Conservation (phyloP, 2,797 vertebrate species). For the Pantherophis alleghaniensis region DNA sequence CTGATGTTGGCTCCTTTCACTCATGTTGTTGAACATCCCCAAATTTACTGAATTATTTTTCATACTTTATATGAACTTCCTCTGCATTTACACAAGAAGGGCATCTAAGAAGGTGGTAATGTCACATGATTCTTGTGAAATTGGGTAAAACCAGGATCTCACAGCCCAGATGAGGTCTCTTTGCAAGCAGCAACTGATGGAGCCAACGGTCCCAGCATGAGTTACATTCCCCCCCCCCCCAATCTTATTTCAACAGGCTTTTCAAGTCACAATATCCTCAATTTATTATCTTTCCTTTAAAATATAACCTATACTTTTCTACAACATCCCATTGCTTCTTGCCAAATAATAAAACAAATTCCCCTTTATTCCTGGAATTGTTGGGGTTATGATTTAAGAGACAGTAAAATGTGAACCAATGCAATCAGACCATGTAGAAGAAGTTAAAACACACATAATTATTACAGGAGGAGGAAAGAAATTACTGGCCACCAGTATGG, state of each 20-base stretch:
- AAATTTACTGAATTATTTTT: neutral
- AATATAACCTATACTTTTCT: neutral
- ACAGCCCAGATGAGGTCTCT: neutral
- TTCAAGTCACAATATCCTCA: neutral
- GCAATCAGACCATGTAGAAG: neutral
- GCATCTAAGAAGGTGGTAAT: neutral
- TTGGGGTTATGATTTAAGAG: neutral
- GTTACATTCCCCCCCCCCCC: too few relatives aligned
- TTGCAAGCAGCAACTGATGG: neutral
- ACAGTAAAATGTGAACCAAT: neutral
- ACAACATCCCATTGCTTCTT: neutral
- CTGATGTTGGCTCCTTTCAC: neutral
- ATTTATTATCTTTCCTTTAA: neutral
- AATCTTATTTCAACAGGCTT: neutral
- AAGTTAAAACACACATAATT: neutral
- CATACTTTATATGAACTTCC: neutral
- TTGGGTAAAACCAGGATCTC: neutral
- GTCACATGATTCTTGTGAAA: neutral
- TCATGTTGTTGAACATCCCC: neutral
- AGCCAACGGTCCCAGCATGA: neutral
- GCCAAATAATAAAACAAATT: neutral
- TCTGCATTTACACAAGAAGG: neutral
- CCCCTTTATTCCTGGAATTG: neutral
- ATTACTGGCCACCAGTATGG: neutral
- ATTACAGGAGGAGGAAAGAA: neutral